Percentiles rank a stretch among this genome's conserved stretches.
Conservation (phyloP, 2,113 vertebrate genomes). For the Saccopteryx leptura region DNA sequence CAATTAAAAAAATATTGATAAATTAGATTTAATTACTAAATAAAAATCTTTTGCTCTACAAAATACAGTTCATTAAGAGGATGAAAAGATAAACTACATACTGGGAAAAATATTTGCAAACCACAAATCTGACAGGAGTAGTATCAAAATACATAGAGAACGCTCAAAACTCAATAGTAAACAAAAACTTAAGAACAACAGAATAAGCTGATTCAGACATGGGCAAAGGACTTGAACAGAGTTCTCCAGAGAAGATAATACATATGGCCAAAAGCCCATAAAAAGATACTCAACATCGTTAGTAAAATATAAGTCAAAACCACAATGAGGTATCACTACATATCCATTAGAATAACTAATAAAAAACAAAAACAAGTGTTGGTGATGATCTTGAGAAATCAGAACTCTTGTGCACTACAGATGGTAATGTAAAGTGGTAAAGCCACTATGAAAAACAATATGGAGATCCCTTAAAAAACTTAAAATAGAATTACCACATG, state of each 20-base stretch:
- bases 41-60: not conserved
- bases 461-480: not conserved
- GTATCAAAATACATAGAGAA: not conserved
- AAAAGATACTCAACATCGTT: conserved; percentile 24
- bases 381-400: not conserved
- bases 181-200: not conserved
- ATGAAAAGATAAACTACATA: not conserved
- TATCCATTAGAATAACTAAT: not conserved
- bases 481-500: not conserved
- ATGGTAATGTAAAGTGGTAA: not conserved
- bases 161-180: not conserved
- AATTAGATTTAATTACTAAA: not conserved
- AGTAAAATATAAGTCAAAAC: conserved; percentile 18
- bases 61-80: not conserved
- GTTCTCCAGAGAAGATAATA: not conserved
- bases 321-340: not conserved
- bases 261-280: not conserved
- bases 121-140: not conserved
- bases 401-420: not conserved
- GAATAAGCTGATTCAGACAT: not conserved
- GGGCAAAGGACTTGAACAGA: not conserved
- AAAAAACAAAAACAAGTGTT: not conserved
- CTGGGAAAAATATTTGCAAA: conserved; percentile 22
- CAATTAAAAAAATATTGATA: not conserved
- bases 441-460: not conserved